Conservation (phyloP, 2,888 invertebrate genomes). For the Hydroisotoma schaefferi region DNA sequence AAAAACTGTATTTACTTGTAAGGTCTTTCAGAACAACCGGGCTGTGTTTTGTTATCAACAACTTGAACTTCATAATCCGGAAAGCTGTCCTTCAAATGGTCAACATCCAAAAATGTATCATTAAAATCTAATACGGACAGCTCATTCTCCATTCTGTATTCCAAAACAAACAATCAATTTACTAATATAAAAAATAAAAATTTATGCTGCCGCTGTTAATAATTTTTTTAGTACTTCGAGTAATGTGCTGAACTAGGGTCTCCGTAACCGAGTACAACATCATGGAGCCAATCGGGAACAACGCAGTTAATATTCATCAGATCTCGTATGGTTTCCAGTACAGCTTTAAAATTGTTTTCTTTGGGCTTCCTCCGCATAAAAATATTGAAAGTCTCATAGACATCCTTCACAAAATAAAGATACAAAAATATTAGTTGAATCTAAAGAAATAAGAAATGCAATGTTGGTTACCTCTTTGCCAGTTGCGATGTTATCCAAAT, state of each 20-base stretch:
- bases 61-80: conserved; percentile 74
- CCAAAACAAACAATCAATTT: not conserved
- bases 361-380: conserved; percentile 98
- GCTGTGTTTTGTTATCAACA: conserved; percentile 58
- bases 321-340: conserved; percentile 95
- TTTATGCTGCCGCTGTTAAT: too few species aligned
- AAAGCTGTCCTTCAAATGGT: conserved; percentile 84
- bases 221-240: conserved; percentile 58
- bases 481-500: conserved; percentile 78
- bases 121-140: conserved; percentile 87
- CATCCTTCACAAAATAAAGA: conserved; percentile 58
- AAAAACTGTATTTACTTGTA: conserved; percentile 64
- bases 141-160: conserved; percentile 76
- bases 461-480: conserved; percentile 74
- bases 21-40: conserved; percentile 59
- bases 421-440: not conserved
- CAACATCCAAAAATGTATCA: conserved; percentile 91
- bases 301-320: conserved; percentile 99
- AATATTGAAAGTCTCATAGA: conserved; percentile 91
- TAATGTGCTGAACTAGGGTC: conserved; percentile 97
- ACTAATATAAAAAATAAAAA: not conserved
- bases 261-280: conserved; percentile 95
- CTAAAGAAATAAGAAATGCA: too few species aligned
- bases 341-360: conserved; percentile 99
- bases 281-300: conserved; percentile 93